A percentile compares a stretch with the other conserved stretches of the same genome.
Conservation (phyloP, 2,797 vertebrate genomes). For the Pseudochirops cupreus region DNA sequence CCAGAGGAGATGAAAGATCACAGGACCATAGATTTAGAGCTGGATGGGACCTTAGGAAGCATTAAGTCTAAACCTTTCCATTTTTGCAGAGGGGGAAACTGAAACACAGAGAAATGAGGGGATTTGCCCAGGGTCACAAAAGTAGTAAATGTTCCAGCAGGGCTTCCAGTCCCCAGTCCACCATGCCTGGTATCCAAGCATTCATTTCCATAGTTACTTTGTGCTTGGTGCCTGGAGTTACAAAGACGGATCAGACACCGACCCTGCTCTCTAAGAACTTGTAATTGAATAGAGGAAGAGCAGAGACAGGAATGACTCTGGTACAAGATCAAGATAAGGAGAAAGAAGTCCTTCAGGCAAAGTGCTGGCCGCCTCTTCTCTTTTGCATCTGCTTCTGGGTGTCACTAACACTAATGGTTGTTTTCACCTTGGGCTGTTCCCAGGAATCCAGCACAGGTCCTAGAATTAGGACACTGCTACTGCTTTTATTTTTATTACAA, state of each 20-base stretch:
- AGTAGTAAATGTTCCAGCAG: neutral
- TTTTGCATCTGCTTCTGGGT: neutral
- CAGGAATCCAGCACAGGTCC: neutral
- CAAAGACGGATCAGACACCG: neutral
- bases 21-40: neutral
- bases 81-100: neutral
- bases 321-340: neutral
- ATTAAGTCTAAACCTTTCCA: neutral
- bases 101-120: neutral
- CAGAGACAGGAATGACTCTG: neutral
- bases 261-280: neutral
- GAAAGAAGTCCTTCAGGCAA: neutral
- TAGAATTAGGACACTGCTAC: neutral
- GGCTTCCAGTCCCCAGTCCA: neutral
- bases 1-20: neutral
- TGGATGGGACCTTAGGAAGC: neutral
- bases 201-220: neutral
- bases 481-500: constrained; percentile 3
- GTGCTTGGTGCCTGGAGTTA: neutral
- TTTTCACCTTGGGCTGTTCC: neutral
- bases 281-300: neutral
- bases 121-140: neutral
- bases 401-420: neutral
- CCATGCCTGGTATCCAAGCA: neutral
- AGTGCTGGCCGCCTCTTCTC: neutral